These are phyloP conservation scores for Cladorhizidae sp. DNA, from an alignment of 37 sponge, comb jelly and placozoan genomes.

Conservation along the genomic window DNA sequence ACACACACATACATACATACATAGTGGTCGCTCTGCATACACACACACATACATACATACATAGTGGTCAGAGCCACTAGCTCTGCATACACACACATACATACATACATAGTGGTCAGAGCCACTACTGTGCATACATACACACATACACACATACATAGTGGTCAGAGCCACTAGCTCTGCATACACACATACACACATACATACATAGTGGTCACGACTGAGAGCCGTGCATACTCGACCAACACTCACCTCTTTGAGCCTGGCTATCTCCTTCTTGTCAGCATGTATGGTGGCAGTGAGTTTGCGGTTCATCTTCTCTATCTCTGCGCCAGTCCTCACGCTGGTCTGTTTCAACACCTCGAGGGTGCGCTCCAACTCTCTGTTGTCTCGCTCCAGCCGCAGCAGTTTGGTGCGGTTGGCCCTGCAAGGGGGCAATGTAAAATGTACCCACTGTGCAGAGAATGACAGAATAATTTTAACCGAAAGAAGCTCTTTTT, in stretches of 20 bases:
- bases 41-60: no score
- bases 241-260: constrained; percentile 70
- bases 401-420: constrained; percentile 57
- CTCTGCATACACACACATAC: no score
- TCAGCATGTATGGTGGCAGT: constrained; percentile 66
- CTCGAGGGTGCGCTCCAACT: constrained; percentile 56
- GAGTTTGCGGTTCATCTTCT: constrained; percentile 66
- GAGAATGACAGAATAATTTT: no score
- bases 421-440: constrained; percentile 10
- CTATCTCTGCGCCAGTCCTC: constrained; percentile 58
- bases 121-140: no score
- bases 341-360: constrained; percentile 57
- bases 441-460: no score
- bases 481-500: no score
- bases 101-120: no score
- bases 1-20: no score
- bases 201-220: not conserved
- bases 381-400: constrained; percentile 75
- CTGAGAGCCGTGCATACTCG: not conserved
- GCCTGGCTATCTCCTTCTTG: constrained; percentile 69
- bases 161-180: no score
- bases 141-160: no score
- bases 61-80: no score
- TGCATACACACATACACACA: not conserved
- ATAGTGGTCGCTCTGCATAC: no score